Conservation (phyloP, 2,888 invertebrate species). For the Eretmocerus hayati region DNA sequence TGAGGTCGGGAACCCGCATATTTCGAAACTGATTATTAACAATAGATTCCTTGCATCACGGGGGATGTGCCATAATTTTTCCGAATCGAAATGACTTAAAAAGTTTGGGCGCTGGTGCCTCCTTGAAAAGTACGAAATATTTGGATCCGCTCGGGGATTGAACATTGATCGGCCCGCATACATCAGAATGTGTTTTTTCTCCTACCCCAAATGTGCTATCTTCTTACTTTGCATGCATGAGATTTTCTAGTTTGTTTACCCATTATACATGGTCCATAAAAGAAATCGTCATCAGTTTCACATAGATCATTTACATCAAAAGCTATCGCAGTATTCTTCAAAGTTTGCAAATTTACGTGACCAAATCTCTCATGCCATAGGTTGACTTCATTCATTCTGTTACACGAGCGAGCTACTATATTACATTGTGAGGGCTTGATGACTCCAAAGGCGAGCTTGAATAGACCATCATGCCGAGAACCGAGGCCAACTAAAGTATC, state of each 20-base stretch:
- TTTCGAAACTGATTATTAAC: no score
- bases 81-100: no score
- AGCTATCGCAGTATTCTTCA: background rate
- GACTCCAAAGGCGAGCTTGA: background rate
- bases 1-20: no score
- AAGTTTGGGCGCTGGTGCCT: no score
- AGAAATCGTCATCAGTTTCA: background rate
- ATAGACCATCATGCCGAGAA: background rate
- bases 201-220: background rate
- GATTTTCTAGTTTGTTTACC: background rate
- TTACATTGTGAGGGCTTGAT: no score
- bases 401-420: no score
- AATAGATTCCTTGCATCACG: no score
- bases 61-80: no score
- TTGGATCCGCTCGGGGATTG: background rate
- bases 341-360: background rate
- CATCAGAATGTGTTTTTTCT: conserved; percentile 2
- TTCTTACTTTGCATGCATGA: background rate
- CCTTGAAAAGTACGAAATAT: conserved; percentile 6
- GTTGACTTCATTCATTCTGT: no score
- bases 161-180: conserved; percentile 2
- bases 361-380: conserved; percentile 3
- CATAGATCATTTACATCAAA: background rate
- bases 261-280: background rate
- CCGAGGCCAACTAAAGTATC: background rate